Base-by-base conservation (phyloP, 92 coral and sea anemone species). In the Desmophyllum pertusum region DNA sequence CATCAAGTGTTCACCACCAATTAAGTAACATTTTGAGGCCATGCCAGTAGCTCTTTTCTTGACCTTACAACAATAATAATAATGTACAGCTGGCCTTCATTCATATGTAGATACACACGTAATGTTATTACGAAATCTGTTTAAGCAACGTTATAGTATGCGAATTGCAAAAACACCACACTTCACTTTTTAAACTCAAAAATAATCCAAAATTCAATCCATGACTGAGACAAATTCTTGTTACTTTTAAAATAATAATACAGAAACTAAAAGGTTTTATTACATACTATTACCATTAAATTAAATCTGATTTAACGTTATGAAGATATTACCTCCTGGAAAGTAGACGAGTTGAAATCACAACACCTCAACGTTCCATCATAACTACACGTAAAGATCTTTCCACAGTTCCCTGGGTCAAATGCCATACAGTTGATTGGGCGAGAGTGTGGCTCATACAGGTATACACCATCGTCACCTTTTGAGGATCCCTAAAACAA, bases 291-390 rank as follows among this genome's bases (percentile, higher is more conserved):
- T 27, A 0, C 39, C 23, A 29, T 33, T 14, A 30, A 10, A 31
- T 33, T 64, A 2, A 4, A 64, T 36, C 52, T 10, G 3, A 23
- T 19, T 39, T 27, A 41, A 40, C 5, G 11, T 36, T 31, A 4
- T 46, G 6, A 0, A 19, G 5, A 33, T 15, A 13, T 38, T 80
- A 97, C 99, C 95, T 97, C 99, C 70, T 94, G 87, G 77, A 97
- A 97, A 4, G 81, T 80, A 19, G 87, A 83, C 23, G 88, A 78
- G 21, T 63, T 78, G 72, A 97, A 76, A 81, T 97, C 97, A 66
- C 92, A 92, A 79, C 97, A 91, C 83, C 95, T 88, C 73, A 97
- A 46, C 27, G 93, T 87, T 46, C 98, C 99, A 88, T 97, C 99
- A 70, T 91, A 93, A 80, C 99, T 91, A 67, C 95, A 83, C 4